Conservation (phyloP, 2,888 invertebrate species). For the Epistrophe eligans region DNA sequence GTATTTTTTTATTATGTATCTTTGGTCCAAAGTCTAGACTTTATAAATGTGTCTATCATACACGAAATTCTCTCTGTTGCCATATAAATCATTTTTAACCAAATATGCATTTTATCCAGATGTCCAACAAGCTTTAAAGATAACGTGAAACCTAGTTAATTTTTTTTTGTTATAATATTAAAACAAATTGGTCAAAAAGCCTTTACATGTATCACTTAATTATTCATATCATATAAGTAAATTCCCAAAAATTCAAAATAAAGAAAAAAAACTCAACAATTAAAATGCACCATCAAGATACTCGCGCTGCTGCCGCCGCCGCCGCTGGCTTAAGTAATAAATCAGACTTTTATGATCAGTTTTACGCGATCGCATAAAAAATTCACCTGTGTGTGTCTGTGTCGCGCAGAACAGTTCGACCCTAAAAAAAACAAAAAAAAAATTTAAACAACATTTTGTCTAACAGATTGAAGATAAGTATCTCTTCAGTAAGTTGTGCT, state of each 20-base stretch:
- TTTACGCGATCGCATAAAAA: slow-evolving; percentile 70
- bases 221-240: slow-evolving; percentile 40
- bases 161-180: background rate
- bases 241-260: slow-evolving; percentile 19
- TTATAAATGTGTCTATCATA: background rate
- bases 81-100: slow-evolving; percentile 39
- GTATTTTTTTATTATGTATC: too few relatives aligned
- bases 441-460: slow-evolving; percentile 5
- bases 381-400: slow-evolving; percentile 31
- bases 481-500: slow-evolving; percentile 41
- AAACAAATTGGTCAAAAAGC: slow-evolving; percentile 52
- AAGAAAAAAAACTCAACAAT: slow-evolving; percentile 35
- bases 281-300: slow-evolving; percentile 67
- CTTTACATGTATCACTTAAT: slow-evolving; percentile 36
- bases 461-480: slow-evolving; percentile 50
- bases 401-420: background rate
- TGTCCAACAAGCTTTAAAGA: slow-evolving; percentile 16
- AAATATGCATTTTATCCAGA: slow-evolving; percentile 42
- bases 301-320: background rate
- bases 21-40: background rate
- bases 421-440: slow-evolving; percentile 13
- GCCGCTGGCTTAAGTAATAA: slow-evolving; percentile 51
- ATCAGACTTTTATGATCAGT: slow-evolving; percentile 71
- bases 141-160: slow-evolving; percentile 27
- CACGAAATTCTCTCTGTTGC: slow-evolving; percentile 7